These are phyloP conservation scores for Schizopygopsis malacanthus DNA, from an alignment of 2,797 vertebrate genomes.

Conservation along the genomic window DNA sequence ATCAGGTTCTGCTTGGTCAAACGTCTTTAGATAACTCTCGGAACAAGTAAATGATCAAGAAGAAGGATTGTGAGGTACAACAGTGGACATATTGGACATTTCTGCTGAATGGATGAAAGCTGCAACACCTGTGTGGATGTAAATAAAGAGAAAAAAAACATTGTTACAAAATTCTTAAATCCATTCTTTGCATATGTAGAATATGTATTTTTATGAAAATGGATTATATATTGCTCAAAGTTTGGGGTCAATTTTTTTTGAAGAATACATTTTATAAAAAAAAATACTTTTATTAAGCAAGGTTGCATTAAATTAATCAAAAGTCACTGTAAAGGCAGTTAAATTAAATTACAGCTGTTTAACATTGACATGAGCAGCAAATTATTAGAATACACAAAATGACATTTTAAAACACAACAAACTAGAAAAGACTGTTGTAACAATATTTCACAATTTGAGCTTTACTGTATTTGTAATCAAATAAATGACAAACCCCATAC, in stretches of 20 bases:
- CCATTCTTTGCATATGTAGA: not conserved
- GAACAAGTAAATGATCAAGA: constrained; percentile 14
- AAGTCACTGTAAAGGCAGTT: not conserved
- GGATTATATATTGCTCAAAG: not conserved
- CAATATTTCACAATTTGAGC: no score
- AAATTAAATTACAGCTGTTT: no score
- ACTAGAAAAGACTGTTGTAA: no score
- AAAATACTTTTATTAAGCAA: not conserved
- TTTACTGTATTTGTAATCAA: no score
- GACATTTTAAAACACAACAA: no score
- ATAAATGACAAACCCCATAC: not conserved
- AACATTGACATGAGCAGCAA: no score
- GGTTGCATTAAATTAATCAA: not conserved
- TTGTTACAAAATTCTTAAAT: not conserved
- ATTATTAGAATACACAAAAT: no score
- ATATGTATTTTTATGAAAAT: not conserved
- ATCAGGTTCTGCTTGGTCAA: not conserved
- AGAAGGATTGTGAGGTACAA: not conserved
- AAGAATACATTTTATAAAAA: not conserved
- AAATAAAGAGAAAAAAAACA: not conserved
- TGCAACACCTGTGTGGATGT: not conserved
- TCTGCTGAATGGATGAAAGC: not conserved
- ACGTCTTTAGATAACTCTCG: constrained; percentile 23
- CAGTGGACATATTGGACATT: not conserved
- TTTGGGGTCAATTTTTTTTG: not conserved